Evolutionary conservation across 2,113 vertebrate species (phyloP).

Genomic region (Passer montanus): DNA sequence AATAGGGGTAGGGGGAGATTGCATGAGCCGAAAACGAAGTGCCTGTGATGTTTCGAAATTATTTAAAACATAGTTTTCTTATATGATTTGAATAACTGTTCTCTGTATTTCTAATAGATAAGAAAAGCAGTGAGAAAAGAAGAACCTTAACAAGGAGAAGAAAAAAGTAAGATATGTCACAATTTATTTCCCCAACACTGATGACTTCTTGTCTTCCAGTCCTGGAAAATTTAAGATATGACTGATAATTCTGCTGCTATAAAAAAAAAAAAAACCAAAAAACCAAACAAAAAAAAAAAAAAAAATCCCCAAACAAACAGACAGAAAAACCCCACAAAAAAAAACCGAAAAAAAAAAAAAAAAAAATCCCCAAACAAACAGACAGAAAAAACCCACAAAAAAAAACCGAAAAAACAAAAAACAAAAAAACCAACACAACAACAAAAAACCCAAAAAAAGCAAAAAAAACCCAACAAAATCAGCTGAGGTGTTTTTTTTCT

Average conservation of each 20-base stretch:
- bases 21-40: neutral
- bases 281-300: no score
- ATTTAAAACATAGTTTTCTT: neutral
- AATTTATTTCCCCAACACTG: neutral
- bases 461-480: neutral
- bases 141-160: neutral
- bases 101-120: neutral
- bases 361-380: no score
- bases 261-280: neutral
- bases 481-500: accelerated
- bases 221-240: neutral
- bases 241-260: neutral
- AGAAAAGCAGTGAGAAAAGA: neutral
- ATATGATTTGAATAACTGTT: neutral
- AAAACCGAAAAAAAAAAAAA: no score
- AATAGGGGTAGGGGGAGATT: accelerated
- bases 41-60: neutral
- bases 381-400: no score
- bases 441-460: no score
- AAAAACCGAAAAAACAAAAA: no score
- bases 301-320: neutral
- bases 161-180: neutral
- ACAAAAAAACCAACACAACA: no score
- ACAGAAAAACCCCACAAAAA: no score
- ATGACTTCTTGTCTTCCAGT: neutral